Evolutionary conservation across 2,113 vertebrate species (phyloP).

Genomic region (Candoia aspera): DNA sequence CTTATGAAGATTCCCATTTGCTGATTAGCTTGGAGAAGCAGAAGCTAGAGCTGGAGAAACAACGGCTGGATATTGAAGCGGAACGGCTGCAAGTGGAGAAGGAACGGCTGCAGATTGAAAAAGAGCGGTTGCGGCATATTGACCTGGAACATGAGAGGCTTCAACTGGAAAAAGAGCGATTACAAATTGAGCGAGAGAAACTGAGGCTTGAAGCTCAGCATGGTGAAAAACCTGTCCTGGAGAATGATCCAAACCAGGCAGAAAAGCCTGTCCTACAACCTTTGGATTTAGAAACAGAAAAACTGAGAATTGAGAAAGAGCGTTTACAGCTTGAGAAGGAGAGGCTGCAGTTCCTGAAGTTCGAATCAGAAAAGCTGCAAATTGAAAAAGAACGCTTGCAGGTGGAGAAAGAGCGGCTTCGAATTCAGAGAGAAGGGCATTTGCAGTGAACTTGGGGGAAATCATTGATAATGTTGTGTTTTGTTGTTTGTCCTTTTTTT

Average conservation of each 20-base stretch:
- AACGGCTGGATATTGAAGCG: constrained; percentile 84
- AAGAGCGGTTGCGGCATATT: constrained; percentile 81
- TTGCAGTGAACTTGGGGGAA: constrained; percentile 66
- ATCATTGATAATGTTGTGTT: constrained; percentile 21
- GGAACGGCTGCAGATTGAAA: constrained; percentile 87
- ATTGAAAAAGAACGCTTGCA: constrained; percentile 92
- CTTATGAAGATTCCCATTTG: constrained; percentile 80
- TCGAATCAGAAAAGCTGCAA: constrained; percentile 89
- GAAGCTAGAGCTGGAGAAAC: constrained; percentile 88
- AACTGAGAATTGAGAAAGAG: constrained; percentile 90
- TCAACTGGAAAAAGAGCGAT: constrained; percentile 86
- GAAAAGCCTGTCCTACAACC: constrained; percentile 78
- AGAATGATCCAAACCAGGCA: constrained; percentile 71
- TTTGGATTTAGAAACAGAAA: constrained; percentile 86
- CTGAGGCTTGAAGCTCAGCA: constrained; percentile 79
- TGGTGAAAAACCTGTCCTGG: constrained; percentile 74
- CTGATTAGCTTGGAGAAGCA: constrained; percentile 89
- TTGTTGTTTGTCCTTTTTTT: constrained; percentile 54
- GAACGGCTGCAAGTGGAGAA: constrained; percentile 89
- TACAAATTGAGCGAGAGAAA: constrained; percentile 88
- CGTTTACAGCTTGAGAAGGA: constrained; percentile 91
- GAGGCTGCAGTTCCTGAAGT: constrained; percentile 90
- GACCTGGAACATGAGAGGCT: constrained; percentile 86
- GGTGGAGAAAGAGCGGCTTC: constrained; percentile 91
- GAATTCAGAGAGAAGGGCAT: constrained; percentile 88